phyloP scores from a whole-genome alignment of 2,113 vertebrate genomes.

The Mirza zaza region DNA sequence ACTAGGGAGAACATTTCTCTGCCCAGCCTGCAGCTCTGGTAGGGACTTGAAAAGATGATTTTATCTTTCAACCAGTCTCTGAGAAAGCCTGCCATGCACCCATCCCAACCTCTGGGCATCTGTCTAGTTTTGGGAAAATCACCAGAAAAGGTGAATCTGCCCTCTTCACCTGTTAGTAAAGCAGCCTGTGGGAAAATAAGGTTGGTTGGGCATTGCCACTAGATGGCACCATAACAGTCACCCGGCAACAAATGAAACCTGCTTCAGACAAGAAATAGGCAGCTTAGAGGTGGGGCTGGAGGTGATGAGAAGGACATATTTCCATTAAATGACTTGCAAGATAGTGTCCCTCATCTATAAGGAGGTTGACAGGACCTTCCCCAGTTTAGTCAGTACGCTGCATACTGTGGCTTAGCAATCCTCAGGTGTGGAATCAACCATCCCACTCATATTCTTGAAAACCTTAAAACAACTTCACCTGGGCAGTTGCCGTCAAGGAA shows the following conservation, averaged over 20 bases:
- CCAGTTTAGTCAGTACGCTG: not conserved
- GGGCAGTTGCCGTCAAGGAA: not conserved
- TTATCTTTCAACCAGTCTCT: not conserved
- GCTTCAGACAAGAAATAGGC: not conserved
- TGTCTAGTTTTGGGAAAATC: not conserved
- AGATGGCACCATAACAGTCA: constrained; percentile 6
- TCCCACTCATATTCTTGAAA: not conserved
- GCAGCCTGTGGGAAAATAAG: not conserved
- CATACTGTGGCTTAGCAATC: not conserved
- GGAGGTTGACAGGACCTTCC: not conserved
- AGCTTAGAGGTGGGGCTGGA: not conserved
- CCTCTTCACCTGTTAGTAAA: not conserved
- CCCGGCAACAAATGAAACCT: fast-evolving
- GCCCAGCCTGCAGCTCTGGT: not conserved
- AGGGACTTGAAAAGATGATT: not conserved
- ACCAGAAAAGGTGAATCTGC: not conserved
- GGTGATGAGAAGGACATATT: not conserved
- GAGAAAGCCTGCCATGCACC: not conserved
- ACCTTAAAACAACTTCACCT: not conserved
- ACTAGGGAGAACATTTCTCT: not conserved
- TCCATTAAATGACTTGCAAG: not conserved
- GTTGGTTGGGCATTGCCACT: not conserved
- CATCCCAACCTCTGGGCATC: not conserved
- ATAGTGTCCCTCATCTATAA: not conserved
- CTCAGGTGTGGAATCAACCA: not conserved